Evolutionary conservation across 2,888 invertebrate genomes (phyloP), one percentile per base, ranked within the genome.

Genomic region (Tinea trinotella): DNA sequence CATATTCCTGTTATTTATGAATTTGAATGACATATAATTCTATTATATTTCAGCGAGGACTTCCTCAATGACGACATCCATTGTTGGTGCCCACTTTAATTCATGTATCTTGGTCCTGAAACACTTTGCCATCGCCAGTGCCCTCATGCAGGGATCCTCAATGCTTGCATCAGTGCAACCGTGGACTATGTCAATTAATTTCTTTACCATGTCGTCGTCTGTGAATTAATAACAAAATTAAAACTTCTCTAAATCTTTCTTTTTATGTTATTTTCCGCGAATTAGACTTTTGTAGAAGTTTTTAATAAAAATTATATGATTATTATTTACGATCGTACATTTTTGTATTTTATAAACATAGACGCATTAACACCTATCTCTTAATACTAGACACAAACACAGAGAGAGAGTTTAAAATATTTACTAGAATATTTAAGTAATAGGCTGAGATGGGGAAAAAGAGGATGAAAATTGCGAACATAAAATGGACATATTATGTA

Each of bases 21-120:
- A n/a, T n/a, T n/a, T n/a, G n/a, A n/a, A n/a, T n/a, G n/a, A n/a
- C n/a, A n/a, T n/a, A 24, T 24, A 24, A 24, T 7, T 24, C 24
- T 12, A 6, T 53, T 19, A 53, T 1, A 53, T 15, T 40, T 53
- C 35, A 18, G 58, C 54, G 57, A 61, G 57, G 2, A 59, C 55
- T n/a, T 59, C 58, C 13, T 57, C 55, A 9, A 55, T 30, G 18
- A 52, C 36, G 12, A 50, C 50, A 0, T 76, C 74, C 61, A 69
- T 58, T 54, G 57, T 58, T 0, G 77, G 77, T 1, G 74, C 71
- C 75, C 76, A 75, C 57, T 74, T 63, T 6, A 74, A 64, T 56
- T 76, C 70, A 57, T 76, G 74, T 20, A 76, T 68, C 58, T 70
- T 71, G 0, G 55, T 58, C 56, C 75, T 74, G 65, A 77, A 78